Base-by-base conservation (phyloP, 2,888 invertebrate genomes). In the Arge pagana region DNA sequence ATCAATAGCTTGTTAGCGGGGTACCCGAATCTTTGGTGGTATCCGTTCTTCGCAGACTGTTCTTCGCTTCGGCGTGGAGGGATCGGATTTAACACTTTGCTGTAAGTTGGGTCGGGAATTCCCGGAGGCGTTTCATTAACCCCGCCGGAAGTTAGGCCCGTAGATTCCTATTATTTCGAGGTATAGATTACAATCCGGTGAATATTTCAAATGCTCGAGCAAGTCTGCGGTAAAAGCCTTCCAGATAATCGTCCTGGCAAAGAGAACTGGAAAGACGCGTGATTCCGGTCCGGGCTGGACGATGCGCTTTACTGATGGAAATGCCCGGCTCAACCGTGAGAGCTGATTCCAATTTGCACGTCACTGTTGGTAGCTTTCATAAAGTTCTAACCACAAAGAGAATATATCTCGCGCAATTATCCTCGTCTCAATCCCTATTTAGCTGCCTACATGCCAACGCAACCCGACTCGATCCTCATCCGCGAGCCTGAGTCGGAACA, bases 391-490 rank as follows among this genome's bases (percentile, higher is more conserved):
- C 35, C 33, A 51, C 50, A 51, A 51, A 51, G 50, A 35, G 36
- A 42, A 51, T 43, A 51, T 50, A 42, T 50, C 30, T 40, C 8
- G 35, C 16, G 42, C 43, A 51, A 51, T 51, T 42, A 41, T 42
- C 23, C 41, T 35, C 15, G 50, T 26, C 26, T 35, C 42, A 51
- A 51, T 51, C 35, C 24, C 5, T 4, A 39, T 21, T 16, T n/a
- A 11, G 18, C 6, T 21, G 15, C n/a, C n/a, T n/a, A n/a, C n/a
- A n/a, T n/a, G n/a, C n/a, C n/a, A n/a, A n/a, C n/a, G 33, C 8
- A 15, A 30, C 26, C 26, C n/a, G 18, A 24, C 10, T 31, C 36
- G 13, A 4, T n/a, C 37, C 26, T 26, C 28, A 37, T 36, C 37
- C 37, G 26, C 19, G 28, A 19, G 33, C n/a, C n/a, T n/a, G n/a